Evolutionary conservation across 2,888 invertebrate species (phyloP), one percentile per base, ranked within the genome.

Genomic region (Pammene aurita): DNA sequence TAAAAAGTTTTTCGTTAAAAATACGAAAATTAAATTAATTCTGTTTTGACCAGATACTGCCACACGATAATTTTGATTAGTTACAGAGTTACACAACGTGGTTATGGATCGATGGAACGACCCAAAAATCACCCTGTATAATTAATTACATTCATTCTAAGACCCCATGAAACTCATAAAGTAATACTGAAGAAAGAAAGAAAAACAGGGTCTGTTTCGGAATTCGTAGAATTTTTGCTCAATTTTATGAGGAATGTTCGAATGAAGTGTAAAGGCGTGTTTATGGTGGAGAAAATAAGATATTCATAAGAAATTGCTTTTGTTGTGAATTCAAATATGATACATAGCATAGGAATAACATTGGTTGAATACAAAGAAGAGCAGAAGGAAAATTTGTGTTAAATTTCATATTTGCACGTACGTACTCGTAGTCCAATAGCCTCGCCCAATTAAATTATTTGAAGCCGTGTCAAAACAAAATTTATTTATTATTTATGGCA

Each of bases 171-270:
- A 67, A 48, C 2, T 26, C 26, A 26, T 26, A 26, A 50, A 67
- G n/a, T n/a, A 67, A 56, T 50, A 50, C 46, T 35, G 26, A 67
- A 26, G 50, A 57, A 67, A 26, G 50, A 57, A 55, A 60, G 14
- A 62, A 44, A 67, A 56, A 63, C 16, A 57, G 10, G 4, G 26
- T 4, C 14, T 13, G 56, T 35, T 57, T 42, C 10, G 42, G n/a
- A 56, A 50, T 56, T 42, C 34, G 13, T 42, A 56, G 41, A 26
- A 48, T 54, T 48, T 60, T 38, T 41, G 38, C 18, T 34, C 13
- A 50, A 50, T 13, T 63, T 62, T 11, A 14, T 14, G 2, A 62
- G 48, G 41, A 50, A 57, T 54, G 10, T 54, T 18, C 44, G 41
- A 48, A 14, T 41, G 52, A 58, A 34, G 50, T 56, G 41, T 38